Percentiles rank a stretch among this genome's conserved stretches.
Conservation (phyloP, 2,113 vertebrate genomes). For the Paedocypris sp. region DNA sequence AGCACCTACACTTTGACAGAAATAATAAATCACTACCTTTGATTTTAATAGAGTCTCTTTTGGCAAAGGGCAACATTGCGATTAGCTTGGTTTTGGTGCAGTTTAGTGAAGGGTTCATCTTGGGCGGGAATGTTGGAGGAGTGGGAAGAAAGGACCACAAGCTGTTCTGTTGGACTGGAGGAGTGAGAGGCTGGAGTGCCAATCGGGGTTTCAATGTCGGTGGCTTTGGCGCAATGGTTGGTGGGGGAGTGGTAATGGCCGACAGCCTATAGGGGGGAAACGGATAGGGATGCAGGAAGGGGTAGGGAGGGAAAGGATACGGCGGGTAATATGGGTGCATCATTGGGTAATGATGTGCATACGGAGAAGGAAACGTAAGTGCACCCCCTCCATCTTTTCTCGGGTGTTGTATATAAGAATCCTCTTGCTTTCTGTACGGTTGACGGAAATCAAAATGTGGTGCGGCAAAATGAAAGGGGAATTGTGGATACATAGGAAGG, state of each 20-base stretch:
- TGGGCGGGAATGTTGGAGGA: background rate
- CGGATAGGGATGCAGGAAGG: background rate
- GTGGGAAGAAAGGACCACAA: background rate
- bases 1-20: no score
- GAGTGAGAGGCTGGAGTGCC: background rate
- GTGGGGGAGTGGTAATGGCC: background rate
- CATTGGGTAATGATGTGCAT: background rate
- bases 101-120: conserved; percentile 19
- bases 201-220: background rate
- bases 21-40: conserved; percentile 44
- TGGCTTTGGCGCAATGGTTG: background rate
- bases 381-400: no score
- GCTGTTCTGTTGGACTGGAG: background rate
- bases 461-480: no score
- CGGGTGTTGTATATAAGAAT: background rate
- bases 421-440: no score
- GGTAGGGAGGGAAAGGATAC: background rate
- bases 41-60: conserved; percentile 49
- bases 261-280: background rate
- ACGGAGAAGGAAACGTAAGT: no score
- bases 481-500: no score
- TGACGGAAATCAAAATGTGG: no score
- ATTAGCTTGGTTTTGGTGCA: conserved; percentile 40
- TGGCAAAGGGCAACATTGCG: conserved; percentile 46
- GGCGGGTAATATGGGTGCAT: background rate